Base-by-base conservation (phyloP, 2,797 vertebrate species). In the Lerista edwardsae region DNA sequence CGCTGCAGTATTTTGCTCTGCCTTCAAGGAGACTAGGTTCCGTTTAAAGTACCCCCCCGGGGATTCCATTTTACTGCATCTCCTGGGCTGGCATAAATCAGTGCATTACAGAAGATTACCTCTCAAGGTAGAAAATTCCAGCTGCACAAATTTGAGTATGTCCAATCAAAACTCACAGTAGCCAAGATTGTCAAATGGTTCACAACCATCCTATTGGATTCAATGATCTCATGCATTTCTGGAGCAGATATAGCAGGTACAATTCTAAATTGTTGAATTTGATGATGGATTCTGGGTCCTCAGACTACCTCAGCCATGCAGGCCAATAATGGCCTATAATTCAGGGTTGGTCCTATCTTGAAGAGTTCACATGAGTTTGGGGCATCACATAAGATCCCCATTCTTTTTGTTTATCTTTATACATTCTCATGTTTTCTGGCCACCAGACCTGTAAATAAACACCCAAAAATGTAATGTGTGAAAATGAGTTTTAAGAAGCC, bases 41-140 rank as follows among this genome's bases (percentile, higher is more conserved):
- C 89, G 84, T 91, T 88, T 84, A 85, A 90, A 76, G 82, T 87
- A 77, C 59, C 68, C 91, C 72, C 78, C 87, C 51, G 39, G 59
- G 87, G 14, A 90, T 85, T 89, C 65, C 47, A 82, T 71, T 83
- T 87, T 80, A 82, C 80, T 27, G 64, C 23, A 75, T 92, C 88
- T 85, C 88, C 75, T 81, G 87, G 84, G 90, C 87, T 84, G 81
- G 6, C 71, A 84, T 86, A 88, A 92, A 92, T 93, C 86, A 90
- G 55, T 75, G 71, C 84, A 51, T 84, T 84, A 83, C 72, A 83
- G 83, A 31, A 75, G 76, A 89, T 73, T 23, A 86, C 81, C 68
- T 71, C 78, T 51, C 67, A 41, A 80, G 55, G 17, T 0, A n/a
- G 86, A 23, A 77, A 34, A 19, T 72, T 0, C 51, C 79, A 31